Evolutionary conservation across 2,888 invertebrate genomes (phyloP).

Genomic region (Dilophus febrilis): DNA sequence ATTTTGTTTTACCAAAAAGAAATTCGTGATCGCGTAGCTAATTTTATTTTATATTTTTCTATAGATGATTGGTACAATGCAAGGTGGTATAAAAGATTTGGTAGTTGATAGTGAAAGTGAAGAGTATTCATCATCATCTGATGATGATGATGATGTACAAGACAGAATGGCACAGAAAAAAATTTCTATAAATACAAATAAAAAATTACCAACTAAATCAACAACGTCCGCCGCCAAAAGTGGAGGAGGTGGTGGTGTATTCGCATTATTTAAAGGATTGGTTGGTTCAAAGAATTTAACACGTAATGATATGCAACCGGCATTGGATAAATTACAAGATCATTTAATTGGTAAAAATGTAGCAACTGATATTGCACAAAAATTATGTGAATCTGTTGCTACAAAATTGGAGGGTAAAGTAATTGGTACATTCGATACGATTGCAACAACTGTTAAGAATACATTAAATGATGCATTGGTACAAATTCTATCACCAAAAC

Average conservation of each 20-base stretch:
- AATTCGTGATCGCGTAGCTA: neutral
- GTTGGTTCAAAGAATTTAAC: conserved; percentile 82
- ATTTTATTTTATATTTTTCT: conserved; percentile 8
- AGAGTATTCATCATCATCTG: conserved; percentile 34
- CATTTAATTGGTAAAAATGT: conserved; percentile 96
- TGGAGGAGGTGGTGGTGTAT: conserved; percentile 40
- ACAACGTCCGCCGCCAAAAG: neutral
- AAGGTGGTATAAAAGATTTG: conserved; percentile 63
- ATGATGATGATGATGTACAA: no score
- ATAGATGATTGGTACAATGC: conserved; percentile 68
- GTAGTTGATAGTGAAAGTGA: conserved; percentile 62
- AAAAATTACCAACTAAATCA: neutral
- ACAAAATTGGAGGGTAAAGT: conserved; percentile 78
- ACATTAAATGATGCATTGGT: conserved; percentile 84
- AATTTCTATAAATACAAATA: neutral
- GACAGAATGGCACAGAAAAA: conserved; percentile 30
- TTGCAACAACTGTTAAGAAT: conserved; percentile 71
- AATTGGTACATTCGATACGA: conserved; percentile 86
- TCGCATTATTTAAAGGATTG: conserved; percentile 70
- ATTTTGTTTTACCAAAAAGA: neutral
- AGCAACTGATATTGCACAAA: conserved; percentile 85
- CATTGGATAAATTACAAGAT: conserved; percentile 84
- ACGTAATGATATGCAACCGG: conserved; percentile 63
- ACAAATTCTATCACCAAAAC: conserved; percentile 83
- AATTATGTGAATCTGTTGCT: conserved; percentile 85